Percentiles rank a stretch among this genome's conserved stretches.
Conservation (phyloP, 2,113 vertebrate species). For the Dinomys branickii region DNA sequence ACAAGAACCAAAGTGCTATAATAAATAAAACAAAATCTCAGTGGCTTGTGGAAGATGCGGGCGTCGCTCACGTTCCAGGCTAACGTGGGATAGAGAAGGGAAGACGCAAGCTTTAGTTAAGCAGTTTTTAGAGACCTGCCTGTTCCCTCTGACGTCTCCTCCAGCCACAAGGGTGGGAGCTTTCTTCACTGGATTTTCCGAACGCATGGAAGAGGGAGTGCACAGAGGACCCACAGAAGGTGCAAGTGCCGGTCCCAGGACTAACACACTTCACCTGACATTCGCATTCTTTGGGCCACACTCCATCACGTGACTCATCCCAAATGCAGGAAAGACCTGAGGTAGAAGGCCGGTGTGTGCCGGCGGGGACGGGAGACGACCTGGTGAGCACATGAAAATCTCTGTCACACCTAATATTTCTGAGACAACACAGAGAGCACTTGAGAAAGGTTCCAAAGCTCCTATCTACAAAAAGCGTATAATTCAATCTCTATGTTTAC, state of each 20-base stretch:
- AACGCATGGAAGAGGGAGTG: not conserved
- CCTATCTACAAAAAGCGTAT: not conserved
- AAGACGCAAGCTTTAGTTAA: not conserved
- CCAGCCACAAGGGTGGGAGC: accelerated
- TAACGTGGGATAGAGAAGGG: not conserved
- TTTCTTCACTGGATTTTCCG: not conserved
- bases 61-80: not conserved
- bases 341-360: not conserved
- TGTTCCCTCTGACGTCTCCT: not conserved
- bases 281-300: not conserved
- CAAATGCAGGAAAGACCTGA: not conserved
- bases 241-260: not conserved
- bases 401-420: not conserved
- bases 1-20: not conserved
- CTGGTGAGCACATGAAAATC: not conserved
- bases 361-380: not conserved
- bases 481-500: not conserved
- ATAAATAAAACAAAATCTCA: not conserved
- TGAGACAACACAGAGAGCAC: not conserved
- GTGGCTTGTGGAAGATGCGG: not conserved
- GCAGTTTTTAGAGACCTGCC: not conserved
- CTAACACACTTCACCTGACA: not conserved
- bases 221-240: not conserved
- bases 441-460: not conserved
- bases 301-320: not conserved